Conservation (phyloP, 2,888 invertebrate genomes). For the Pseudococcus longispinus region DNA sequence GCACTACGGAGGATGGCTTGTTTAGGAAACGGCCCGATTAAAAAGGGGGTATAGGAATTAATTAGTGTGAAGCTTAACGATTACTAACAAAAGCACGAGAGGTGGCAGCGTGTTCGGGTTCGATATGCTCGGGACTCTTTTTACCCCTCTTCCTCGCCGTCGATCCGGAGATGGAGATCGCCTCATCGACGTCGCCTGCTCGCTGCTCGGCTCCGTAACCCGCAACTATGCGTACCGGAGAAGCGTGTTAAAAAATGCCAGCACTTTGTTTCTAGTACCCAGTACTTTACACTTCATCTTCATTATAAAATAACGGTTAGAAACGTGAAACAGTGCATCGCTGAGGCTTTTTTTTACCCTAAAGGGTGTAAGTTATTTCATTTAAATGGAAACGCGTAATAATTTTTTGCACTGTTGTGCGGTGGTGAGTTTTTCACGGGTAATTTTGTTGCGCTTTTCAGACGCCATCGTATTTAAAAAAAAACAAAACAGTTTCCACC, state of each 20-base stretch:
- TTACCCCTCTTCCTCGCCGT: conserved; percentile 55
- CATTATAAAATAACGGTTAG: conserved; percentile 55
- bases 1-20: conserved; percentile 42
- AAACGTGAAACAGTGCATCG: conserved; percentile 38
- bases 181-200: conserved; percentile 54
- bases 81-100: conserved; percentile 55
- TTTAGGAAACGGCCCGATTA: conserved; percentile 55
- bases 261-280: conserved; percentile 54
- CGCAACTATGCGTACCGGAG: conserved; percentile 53
- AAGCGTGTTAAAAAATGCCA: conserved; percentile 52
- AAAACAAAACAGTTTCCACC: background rate
- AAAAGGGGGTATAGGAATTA: conserved; percentile 56
- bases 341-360: conserved; percentile 21
- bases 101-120: conserved; percentile 47
- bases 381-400: conserved; percentile 2
- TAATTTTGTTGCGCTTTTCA: conserved; percentile 31
- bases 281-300: conserved; percentile 57
- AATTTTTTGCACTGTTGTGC: conserved; percentile 8
- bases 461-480: background rate
- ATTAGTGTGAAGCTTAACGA: conserved; percentile 57
- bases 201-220: conserved; percentile 43
- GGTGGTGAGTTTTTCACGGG: conserved; percentile 18
- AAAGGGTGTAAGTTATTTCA: conserved; percentile 23
- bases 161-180: conserved; percentile 48
- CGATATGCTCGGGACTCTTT: conserved; percentile 55